These are phyloP conservation scores for Pseudois nayaur DNA, from an alignment of 2,113 vertebrate genomes.

Conservation along the genomic window DNA sequence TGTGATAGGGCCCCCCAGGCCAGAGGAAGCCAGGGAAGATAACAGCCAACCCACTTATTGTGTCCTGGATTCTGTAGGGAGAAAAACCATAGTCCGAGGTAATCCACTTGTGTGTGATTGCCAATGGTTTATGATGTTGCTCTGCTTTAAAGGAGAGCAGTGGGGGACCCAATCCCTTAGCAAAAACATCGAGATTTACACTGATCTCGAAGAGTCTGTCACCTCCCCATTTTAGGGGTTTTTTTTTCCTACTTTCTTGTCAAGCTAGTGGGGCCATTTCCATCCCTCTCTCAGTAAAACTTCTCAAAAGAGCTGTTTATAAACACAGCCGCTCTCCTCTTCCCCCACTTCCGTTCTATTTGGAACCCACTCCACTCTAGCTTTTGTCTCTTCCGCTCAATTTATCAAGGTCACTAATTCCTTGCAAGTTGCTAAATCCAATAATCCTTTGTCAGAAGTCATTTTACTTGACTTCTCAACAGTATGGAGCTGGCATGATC, in stretches of 20 bases:
- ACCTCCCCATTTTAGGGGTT: neutral
- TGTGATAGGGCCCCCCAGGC: no score
- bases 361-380: neutral
- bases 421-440: neutral
- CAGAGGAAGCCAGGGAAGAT: no score
- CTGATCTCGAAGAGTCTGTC: no score
- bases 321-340: neutral
- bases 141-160: neutral
- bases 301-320: neutral
- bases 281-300: neutral
- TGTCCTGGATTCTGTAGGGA: neutral
- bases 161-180: fast-evolving
- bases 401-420: neutral
- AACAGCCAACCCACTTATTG: no score
- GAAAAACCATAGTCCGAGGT: fast-evolving
- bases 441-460: neutral
- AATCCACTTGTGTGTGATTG: neutral
- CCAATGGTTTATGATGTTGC: neutral
- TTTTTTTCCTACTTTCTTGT: neutral
- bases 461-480: neutral
- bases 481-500: neutral
- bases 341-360: neutral
- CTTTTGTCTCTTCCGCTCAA: neutral
- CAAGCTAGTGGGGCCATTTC: neutral
- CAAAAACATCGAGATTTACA: neutral